These are phyloP conservation scores for Babylonia areolata DNA, from an alignment of 1,140 invertebrate species.

Conservation along the genomic window DNA sequence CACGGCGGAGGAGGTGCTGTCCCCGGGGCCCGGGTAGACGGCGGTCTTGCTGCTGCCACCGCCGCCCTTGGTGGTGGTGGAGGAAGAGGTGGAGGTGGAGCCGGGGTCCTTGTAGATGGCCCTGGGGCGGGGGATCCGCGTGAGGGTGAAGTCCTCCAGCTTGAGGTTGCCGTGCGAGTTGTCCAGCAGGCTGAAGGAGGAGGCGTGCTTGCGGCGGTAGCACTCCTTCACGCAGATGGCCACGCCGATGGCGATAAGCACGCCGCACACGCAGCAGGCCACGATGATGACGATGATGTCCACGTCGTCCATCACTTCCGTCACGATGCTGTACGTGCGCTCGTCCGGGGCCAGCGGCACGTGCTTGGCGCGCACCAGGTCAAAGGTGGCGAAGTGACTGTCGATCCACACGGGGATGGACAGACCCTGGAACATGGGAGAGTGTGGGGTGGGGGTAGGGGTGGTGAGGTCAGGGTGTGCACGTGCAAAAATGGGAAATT, in stretches of 20 bases:
- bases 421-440: constrained; percentile 7
- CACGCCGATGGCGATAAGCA: constrained; percentile 48
- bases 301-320: constrained; percentile 46
- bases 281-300: constrained; percentile 58
- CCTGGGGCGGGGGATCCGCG: constrained; percentile 52
- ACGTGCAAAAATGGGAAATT: too few relatives aligned
- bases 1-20: background rate
- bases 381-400: constrained; percentile 34
- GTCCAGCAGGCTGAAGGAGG: constrained; percentile 53
- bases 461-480: too few relatives aligned
- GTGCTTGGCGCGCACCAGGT: constrained; percentile 24
- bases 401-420: constrained; percentile 24
- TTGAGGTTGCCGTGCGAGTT: constrained; percentile 58
- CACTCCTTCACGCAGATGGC: constrained; percentile 51
- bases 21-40: too few relatives aligned
- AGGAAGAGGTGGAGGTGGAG: too few relatives aligned
- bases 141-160: constrained; percentile 57
- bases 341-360: constrained; percentile 33
- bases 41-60: too few relatives aligned
- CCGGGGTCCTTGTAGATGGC: constrained; percentile 47
- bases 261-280: constrained; percentile 50
- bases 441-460: too few relatives aligned
- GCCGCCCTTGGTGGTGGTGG: background rate
- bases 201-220: constrained; percentile 51
- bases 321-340: constrained; percentile 23